Evolutionary conservation across 2,113 vertebrate species (phyloP), one percentile per base, ranked within the genome.

Genomic region (Verasper variegatus): DNA sequence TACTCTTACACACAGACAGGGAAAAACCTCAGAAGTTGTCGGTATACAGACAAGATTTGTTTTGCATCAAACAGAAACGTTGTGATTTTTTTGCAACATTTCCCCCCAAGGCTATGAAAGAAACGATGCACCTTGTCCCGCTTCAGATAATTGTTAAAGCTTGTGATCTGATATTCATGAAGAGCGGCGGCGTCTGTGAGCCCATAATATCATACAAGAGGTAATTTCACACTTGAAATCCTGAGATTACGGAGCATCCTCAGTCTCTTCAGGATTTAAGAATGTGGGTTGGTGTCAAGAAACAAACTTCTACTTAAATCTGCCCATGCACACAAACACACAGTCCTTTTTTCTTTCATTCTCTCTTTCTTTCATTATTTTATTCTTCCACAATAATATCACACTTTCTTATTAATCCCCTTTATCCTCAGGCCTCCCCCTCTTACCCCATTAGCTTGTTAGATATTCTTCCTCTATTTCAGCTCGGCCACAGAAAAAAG

Each of bases 211-310:
- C n/a, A 61, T 20, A 71, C 13, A 64, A 66, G 60, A 81, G 62
- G 63, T 84, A 51, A 86, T 84, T 89, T 87, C 78, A 84, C 63
- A 84, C 74, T 70, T 70, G 47, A 87, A 71, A 85, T 68, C 61
- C 42, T 71, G 67, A 75, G 73, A 84, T 84, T 71, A 31, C 31
- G 31, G 6, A n/a, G 35, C 71, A 61, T 75, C 63, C 18, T 65
- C 68, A 60, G 47, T 24, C 78, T 82, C 56, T 74, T 27, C 69
- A 65, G 78, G 59, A 81, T 85, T 71, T 74, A 66, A 42, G 61
- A 68, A 76, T 59, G 81, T 86, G 72, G 60, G 76, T 47, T 68
- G 59, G 65, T 77, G 71, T 60, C 40, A 79, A 82, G 71, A 72
- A 51, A 59, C 62, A 62, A 57, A 68, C 26, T 56, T 73, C 67